Percentiles rank a stretch among this genome's conserved stretches.
Evolutionary conservation across 2,113 vertebrate genomes (phyloP).

Genomic region (Peromyscus polionotus): DNA sequence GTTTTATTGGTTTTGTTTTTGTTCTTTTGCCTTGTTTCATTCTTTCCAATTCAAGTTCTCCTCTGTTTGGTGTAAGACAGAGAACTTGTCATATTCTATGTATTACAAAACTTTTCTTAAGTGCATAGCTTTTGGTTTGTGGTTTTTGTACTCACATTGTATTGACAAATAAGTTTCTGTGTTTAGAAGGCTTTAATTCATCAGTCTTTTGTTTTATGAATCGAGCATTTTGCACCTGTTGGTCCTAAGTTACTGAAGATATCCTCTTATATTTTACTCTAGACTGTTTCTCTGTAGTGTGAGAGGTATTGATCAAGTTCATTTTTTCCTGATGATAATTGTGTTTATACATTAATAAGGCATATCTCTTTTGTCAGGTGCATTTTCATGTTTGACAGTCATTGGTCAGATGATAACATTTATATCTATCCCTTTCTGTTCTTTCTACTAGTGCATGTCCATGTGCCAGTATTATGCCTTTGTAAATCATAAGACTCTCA

Average conservation of each 20-base stretch:
- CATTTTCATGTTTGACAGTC: background rate
- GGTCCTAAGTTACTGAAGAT: background rate
- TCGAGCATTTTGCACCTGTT: background rate
- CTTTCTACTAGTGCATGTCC: background rate
- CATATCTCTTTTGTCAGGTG: background rate
- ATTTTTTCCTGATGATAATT: background rate
- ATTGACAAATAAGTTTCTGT: background rate
- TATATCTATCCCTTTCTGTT: background rate
- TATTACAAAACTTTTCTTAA: background rate
- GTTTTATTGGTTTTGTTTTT: background rate
- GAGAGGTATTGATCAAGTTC: background rate
- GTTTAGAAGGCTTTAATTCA: background rate
- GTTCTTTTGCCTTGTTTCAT: background rate
- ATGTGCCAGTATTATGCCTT: background rate
- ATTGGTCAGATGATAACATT: background rate
- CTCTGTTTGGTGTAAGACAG: background rate
- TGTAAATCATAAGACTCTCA: background rate
- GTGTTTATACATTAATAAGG: background rate
- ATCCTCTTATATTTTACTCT: background rate
- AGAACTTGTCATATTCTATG: background rate
- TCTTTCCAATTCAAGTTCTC: background rate
- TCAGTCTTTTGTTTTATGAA: background rate
- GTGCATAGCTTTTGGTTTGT: background rate
- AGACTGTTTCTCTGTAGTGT: background rate
- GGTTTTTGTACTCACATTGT: background rate